phyloP scores from a whole-genome alignment of 2,113 vertebrate species.

The Colossoma macropomum region DNA sequence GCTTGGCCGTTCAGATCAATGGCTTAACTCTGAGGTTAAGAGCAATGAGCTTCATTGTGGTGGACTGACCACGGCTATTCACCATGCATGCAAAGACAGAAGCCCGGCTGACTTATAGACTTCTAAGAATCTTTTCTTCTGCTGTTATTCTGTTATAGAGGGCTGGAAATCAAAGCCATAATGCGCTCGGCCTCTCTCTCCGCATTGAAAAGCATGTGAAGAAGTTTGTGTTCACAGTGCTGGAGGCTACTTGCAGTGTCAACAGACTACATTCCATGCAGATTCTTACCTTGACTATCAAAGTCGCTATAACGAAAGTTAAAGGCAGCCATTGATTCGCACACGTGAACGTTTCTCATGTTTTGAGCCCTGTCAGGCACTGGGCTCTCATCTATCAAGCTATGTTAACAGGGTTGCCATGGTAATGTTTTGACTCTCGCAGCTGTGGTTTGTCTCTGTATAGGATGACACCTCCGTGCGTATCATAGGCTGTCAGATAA shows the following conservation, averaged over 20 bases:
- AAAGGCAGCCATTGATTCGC: constrained; percentile 23
- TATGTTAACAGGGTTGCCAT: constrained; percentile 48
- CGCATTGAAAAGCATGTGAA: constrained; percentile 1
- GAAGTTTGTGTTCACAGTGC: background rate
- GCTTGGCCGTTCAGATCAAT: constrained; percentile 41
- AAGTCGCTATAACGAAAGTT: constrained; percentile 30
- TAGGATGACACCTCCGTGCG: constrained; percentile 46
- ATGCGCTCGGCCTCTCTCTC: background rate
- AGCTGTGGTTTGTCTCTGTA: constrained; percentile 47
- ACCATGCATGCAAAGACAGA: constrained; percentile 34
- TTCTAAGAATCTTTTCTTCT: constrained; percentile 31
- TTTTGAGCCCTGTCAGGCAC: constrained; percentile 40
- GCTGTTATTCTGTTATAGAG: constrained; percentile 5
- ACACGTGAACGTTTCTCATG: constrained; percentile 16
- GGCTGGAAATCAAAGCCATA: constrained; percentile 27
- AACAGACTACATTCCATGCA: constrained; percentile 30
- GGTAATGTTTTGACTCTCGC: constrained; percentile 44
- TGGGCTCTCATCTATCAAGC: constrained; percentile 28
- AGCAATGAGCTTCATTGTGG: constrained; percentile 43
- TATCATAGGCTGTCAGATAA: constrained; percentile 58
- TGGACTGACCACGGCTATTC: constrained; percentile 11
- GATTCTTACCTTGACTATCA: constrained; percentile 41
- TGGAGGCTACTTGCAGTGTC: constrained; percentile 19
- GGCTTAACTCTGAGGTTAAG: constrained; percentile 38
- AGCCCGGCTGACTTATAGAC: constrained; percentile 15